Percentiles rank a stretch among this genome's conserved stretches.
Evolutionary conservation across 2,113 vertebrate species (phyloP).

Genomic region (Seriola rivoliana): DNA sequence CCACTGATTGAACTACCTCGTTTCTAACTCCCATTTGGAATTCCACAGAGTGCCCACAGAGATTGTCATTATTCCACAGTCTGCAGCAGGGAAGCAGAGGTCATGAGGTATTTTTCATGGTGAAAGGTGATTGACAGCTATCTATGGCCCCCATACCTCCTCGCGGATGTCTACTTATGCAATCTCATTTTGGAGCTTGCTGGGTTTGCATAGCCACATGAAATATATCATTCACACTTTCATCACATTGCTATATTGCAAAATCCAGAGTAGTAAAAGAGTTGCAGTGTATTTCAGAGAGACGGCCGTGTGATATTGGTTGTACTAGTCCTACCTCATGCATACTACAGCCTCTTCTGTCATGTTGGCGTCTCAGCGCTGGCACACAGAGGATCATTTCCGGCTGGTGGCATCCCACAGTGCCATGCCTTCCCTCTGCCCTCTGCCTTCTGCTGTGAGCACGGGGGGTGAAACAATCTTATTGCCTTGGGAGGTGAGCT

Average conservation of each 20-base stretch:
- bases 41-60: constrained; percentile 74
- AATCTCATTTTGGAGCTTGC: constrained; percentile 53
- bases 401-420: constrained; percentile 71
- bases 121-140: constrained; percentile 77
- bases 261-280: constrained; percentile 39
- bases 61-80: constrained; percentile 76
- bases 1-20: constrained; percentile 79
- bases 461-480: constrained; percentile 76
- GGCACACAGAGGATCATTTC: constrained; percentile 79
- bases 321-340: constrained; percentile 48
- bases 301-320: constrained; percentile 30
- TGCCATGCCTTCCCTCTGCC: constrained; percentile 78
- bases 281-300: constrained; percentile 43
- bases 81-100: constrained; percentile 69
- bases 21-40: constrained; percentile 79
- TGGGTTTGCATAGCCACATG: constrained; percentile 38
- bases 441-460: constrained; percentile 81
- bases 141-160: constrained; percentile 38
- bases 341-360: constrained; percentile 52
- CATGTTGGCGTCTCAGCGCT: constrained; percentile 69
- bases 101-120: constrained; percentile 68
- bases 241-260: constrained; percentile 41
- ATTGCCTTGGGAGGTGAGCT: constrained; percentile 75
- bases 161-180: constrained; percentile 53
- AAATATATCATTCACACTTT: constrained; percentile 45